These are phyloP conservation scores for Phocoena sinus DNA, from an alignment of 2,113 vertebrate species.

Conservation along the genomic window DNA sequence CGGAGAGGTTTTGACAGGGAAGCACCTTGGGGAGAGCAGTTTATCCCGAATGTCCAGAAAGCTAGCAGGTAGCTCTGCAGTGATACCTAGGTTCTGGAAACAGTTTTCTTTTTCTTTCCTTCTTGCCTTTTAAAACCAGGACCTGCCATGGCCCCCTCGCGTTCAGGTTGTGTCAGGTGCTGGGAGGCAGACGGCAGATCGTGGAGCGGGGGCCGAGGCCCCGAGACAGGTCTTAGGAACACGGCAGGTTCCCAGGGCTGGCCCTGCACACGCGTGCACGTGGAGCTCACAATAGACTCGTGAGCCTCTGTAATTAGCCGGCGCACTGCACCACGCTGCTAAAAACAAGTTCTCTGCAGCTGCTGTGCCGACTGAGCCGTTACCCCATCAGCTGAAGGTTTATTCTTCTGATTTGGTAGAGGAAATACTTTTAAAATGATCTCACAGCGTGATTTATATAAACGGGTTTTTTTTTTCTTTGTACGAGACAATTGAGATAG, in stretches of 20 bases:
- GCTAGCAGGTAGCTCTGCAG: background rate
- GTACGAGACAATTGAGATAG: slow-evolving; percentile 77
- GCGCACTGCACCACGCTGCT: slow-evolving; percentile 51
- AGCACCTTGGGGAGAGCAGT: background rate
- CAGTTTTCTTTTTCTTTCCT: background rate
- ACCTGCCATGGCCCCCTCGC: rapidly evolving
- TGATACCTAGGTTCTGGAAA: too few species aligned
- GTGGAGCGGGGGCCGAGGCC: background rate
- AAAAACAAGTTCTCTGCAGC: slow-evolving; percentile 65
- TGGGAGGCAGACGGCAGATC: background rate
- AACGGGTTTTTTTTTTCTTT: slow-evolving; percentile 68
- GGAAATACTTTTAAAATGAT: slow-evolving; percentile 73
- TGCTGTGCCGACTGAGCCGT: slow-evolving; percentile 58
- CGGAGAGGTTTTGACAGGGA: background rate
- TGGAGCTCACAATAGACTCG: slow-evolving; percentile 70
- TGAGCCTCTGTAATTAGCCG: slow-evolving; percentile 66
- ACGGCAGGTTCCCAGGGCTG: slow-evolving; percentile 40
- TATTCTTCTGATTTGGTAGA: slow-evolving; percentile 70
- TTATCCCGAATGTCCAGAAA: background rate
- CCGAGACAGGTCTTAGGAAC: background rate
- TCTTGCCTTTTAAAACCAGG: background rate
- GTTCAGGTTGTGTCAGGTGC: background rate
- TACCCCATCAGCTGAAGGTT: slow-evolving; percentile 35
- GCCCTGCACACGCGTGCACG: slow-evolving; percentile 61
- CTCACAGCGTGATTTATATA: slow-evolving; percentile 73